Percentiles rank a stretch among this genome's conserved stretches.
phyloP scores from a whole-genome alignment of 2,797 vertebrate species.

The Myotis findleyi region DNA sequence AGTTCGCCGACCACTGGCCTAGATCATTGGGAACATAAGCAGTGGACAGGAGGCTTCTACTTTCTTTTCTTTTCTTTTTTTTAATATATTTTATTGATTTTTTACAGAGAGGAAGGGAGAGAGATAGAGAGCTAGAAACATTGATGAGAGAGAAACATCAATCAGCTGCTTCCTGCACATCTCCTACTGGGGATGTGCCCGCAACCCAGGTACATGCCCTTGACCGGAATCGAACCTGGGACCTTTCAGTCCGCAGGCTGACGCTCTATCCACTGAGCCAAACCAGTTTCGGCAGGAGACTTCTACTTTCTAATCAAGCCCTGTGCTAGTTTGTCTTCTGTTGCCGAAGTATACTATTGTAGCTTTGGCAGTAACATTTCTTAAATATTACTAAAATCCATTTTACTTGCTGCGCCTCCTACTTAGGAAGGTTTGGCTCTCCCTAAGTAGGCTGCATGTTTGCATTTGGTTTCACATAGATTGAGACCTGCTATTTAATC shows the following conservation, averaged over 20 bases:
- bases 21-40: neutral
- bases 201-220: too few species aligned
- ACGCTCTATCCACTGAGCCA: too few species aligned
- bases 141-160: too few species aligned
- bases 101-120: too few species aligned
- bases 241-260: too few species aligned
- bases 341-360: neutral
- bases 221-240: too few species aligned
- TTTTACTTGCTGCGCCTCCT: conserved; percentile 2
- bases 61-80: neutral
- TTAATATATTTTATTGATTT: too few species aligned
- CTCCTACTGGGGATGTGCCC: too few species aligned
- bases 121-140: too few species aligned
- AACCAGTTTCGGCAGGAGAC: neutral
- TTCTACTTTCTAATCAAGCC: conserved; percentile 10
- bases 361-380: neutral
- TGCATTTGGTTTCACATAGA: conserved; percentile 34
- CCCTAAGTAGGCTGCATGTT: neutral
- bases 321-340: neutral
- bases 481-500: conserved; percentile 26
- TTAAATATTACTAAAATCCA: conserved; percentile 14
- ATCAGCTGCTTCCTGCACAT: too few species aligned
- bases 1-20: too few species aligned
- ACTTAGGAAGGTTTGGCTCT: neutral
- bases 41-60: neutral